Percentiles rank a stretch among this genome's conserved stretches.
Conservation (phyloP, 2,797 vertebrate species). For the Pseudotriccus pelzelni region DNA sequence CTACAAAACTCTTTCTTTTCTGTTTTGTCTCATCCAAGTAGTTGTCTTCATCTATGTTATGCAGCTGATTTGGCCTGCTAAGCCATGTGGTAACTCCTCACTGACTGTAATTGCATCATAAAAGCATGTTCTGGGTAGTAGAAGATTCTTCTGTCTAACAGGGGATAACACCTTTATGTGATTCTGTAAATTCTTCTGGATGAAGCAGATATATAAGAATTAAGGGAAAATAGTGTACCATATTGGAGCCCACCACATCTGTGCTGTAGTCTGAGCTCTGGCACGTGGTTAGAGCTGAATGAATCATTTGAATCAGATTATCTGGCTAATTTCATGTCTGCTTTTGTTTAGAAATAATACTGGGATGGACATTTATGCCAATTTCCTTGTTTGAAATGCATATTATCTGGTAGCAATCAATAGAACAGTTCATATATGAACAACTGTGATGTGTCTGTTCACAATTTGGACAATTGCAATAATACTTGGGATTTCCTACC, state of each 20-base stretch:
- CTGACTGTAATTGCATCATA: not conserved
- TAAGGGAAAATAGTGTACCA: fast-evolving
- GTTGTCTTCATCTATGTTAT: not conserved
- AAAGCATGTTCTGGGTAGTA: not conserved
- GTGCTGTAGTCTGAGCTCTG: not conserved
- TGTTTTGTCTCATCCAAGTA: not conserved
- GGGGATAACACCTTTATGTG: not conserved
- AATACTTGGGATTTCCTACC: not conserved
- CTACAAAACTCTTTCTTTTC: not conserved
- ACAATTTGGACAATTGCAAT: not conserved
- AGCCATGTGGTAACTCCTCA: not conserved
- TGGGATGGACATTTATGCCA: not conserved
- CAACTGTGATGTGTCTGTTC: not conserved
- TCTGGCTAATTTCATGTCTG: not conserved
- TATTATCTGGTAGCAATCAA: not conserved
- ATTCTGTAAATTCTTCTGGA: not conserved
- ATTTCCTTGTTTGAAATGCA: not conserved
- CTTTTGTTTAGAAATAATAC: not conserved
- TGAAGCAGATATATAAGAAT: not conserved
- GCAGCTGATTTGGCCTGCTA: not conserved
- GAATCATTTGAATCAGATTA: not conserved
- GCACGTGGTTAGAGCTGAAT: not conserved
- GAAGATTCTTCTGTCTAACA: not conserved
- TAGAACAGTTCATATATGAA: not conserved
- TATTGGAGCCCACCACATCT: not conserved